These are phyloP conservation scores for Sphaeridia pumilis DNA, from an alignment of 2,888 invertebrate species.

Conservation along the genomic window DNA sequence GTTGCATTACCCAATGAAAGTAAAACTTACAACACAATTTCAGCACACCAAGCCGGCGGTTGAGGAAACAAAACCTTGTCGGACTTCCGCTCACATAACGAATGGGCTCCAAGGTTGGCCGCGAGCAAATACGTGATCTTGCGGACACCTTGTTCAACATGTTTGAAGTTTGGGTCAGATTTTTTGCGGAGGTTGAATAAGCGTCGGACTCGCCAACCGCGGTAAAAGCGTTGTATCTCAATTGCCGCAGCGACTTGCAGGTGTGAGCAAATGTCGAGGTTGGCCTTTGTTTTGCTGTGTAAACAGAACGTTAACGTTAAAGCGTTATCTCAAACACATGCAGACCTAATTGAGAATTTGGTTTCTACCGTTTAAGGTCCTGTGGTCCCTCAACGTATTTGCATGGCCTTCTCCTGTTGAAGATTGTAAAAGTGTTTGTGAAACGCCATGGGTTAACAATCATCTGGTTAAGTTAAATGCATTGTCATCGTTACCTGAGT, in stretches of 20 bases:
- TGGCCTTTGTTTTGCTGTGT: neutral
- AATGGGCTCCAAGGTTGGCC: conserved; percentile 7
- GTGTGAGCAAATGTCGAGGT: neutral
- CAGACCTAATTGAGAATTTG: too few relatives aligned
- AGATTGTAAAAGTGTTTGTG: too few relatives aligned
- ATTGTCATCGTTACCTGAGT: too few relatives aligned
- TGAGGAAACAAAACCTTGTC: neutral
- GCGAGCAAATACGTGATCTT: conserved; percentile 20
- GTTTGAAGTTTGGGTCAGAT: conserved; percentile 9
- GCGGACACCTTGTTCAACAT: conserved; percentile 17
- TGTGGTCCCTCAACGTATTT: too few relatives aligned
- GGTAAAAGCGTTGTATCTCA: conserved; percentile 18
- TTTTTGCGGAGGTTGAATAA: conserved; percentile 15
- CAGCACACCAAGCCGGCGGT: neutral
- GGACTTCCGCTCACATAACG: neutral
- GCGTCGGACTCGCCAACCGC: conserved; percentile 23
- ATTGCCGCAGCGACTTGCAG: neutral
- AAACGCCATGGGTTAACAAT: too few relatives aligned
- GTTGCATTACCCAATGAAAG: neutral
- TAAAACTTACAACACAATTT: conserved; percentile 1
- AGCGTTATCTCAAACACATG: too few relatives aligned
- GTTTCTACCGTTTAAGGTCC: too few relatives aligned
- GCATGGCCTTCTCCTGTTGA: too few relatives aligned
- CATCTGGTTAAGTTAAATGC: too few relatives aligned
- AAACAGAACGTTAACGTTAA: neutral